Evolutionary conservation across 2,888 invertebrate genomes (phyloP).

Genomic region (Stenolophus ochropezus): DNA sequence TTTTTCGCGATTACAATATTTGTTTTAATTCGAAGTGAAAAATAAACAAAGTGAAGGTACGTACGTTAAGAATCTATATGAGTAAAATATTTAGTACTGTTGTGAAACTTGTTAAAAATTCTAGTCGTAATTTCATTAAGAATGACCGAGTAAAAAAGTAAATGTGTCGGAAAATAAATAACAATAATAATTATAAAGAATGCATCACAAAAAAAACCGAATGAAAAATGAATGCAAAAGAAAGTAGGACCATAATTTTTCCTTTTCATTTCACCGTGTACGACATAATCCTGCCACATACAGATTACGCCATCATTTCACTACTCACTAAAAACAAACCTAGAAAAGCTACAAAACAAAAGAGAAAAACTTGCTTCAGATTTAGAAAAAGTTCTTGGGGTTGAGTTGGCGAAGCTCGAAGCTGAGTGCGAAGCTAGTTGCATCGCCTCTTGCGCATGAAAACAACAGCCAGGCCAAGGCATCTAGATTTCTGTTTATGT

Average conservation of each 20-base stretch:
- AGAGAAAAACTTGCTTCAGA: conserved; percentile 19
- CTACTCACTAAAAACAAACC: conserved; percentile 6
- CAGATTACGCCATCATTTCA: conserved; percentile 23
- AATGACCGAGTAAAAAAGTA: not conserved
- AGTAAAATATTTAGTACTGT: not conserved
- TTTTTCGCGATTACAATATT: too few species aligned
- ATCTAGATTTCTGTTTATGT: conserved; percentile 14
- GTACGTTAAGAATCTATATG: not conserved
- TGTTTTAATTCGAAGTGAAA: too few species aligned
- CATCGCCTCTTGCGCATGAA: conserved; percentile 19
- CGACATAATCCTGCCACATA: conserved; percentile 25
- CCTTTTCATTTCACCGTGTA: not conserved
- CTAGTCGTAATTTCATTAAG: not conserved
- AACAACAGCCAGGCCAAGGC: conserved; percentile 2
- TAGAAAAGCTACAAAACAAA: conserved; percentile 18
- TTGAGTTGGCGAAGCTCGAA: conserved; percentile 4
- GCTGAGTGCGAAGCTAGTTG: not conserved
- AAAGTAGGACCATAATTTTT: conserved; percentile 5
- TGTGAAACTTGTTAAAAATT: not conserved
- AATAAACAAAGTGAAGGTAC: too few species aligned
- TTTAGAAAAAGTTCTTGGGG: conserved; percentile 19
- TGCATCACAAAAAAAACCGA: not conserved
- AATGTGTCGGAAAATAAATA: not conserved
- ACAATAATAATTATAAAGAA: not conserved
- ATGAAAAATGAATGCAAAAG: not conserved